These are phyloP conservation scores for Phania funesta DNA, from an alignment of 2,888 invertebrate species.

Conservation along the genomic window DNA sequence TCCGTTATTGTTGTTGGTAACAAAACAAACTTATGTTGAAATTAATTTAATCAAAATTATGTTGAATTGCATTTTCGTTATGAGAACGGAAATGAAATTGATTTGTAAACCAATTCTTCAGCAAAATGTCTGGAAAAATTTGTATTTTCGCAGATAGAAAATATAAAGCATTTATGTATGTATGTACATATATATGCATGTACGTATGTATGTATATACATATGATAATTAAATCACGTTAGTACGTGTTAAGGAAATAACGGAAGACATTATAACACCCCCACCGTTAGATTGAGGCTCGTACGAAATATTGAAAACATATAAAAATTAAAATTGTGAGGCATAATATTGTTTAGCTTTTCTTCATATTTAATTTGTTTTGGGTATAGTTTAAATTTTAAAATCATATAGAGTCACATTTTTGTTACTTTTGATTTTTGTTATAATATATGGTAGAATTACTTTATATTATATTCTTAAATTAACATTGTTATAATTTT, in stretches of 20 bases:
- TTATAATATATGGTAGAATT: slow-evolving; percentile 54
- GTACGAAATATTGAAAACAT: background rate
- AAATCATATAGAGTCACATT: background rate
- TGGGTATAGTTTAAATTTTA: background rate
- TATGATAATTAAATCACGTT: no score
- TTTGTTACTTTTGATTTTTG: slow-evolving; percentile 28
- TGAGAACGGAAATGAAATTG: no score
- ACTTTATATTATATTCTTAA: slow-evolving; percentile 56
- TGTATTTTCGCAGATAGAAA: no score
- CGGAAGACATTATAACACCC: background rate
- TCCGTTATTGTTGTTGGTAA: no score
- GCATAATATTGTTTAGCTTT: background rate
- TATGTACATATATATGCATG: no score
- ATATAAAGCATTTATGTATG: no score
- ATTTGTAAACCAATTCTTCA: no score
- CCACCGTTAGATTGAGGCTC: background rate
- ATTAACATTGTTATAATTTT: slow-evolving; percentile 45
- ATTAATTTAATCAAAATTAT: no score
- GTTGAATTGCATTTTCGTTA: no score
- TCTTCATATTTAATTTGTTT: background rate
- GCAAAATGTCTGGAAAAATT: no score
- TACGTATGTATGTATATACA: no score
- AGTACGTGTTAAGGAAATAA: background rate
- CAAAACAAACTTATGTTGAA: no score
- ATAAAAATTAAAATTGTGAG: background rate